These are phyloP conservation scores for Drosophila macrospina DNA, from an alignment of 2,888 invertebrate genomes.

Conservation along the genomic window DNA sequence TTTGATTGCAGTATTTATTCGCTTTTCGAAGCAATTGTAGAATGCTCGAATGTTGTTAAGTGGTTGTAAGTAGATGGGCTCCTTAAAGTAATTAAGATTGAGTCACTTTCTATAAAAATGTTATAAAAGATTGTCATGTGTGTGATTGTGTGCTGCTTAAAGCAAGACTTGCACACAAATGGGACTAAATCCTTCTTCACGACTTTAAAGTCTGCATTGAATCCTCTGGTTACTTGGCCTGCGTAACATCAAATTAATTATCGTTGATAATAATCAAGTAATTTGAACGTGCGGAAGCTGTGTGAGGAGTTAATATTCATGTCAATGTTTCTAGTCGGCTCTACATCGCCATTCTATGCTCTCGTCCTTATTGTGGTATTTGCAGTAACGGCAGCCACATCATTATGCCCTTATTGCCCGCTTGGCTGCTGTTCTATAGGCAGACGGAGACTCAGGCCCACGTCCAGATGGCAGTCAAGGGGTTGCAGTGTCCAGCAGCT, in stretches of 20 bases:
- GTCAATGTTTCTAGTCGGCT: conserved; percentile 17
- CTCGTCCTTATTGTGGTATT: conserved; percentile 57
- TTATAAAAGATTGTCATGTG: background rate
- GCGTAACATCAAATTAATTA: conserved; percentile 64
- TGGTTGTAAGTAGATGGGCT: background rate
- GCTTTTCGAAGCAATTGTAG: background rate
- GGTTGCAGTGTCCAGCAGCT: conserved; percentile 6
- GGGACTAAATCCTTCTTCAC: background rate
- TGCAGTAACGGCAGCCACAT: conserved; percentile 47
- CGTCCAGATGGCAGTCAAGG: background rate
- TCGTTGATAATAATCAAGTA: conserved; percentile 62
- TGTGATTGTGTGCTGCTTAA: background rate
- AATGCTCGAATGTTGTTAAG: background rate
- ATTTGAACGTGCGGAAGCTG: conserved; percentile 51
- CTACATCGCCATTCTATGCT: conserved; percentile 4
- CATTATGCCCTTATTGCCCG: conserved; percentile 43
- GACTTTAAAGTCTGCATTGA: background rate
- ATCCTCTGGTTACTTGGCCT: conserved; percentile 16
- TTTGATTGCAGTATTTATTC: background rate
- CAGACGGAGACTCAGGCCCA: background rate
- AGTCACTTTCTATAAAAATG: background rate
- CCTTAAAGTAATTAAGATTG: background rate
- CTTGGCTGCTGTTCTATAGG: conserved; percentile 17
- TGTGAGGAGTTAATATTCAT: conserved; percentile 12
- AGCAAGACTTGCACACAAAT: background rate